Evolutionary conservation across 2,888 invertebrate genomes (phyloP).

Genomic region (Globia sparganii): DNA sequence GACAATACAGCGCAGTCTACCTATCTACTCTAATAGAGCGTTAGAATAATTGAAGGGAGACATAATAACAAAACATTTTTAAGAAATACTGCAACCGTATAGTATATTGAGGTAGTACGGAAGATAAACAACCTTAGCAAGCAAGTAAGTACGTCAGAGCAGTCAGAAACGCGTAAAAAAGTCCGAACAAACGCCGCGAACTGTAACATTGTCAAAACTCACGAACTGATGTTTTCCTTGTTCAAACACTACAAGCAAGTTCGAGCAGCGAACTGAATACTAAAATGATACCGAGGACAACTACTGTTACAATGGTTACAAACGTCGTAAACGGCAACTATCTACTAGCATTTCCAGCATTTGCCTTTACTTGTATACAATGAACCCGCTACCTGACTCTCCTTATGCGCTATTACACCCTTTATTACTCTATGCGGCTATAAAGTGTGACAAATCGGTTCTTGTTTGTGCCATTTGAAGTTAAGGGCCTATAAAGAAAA

Average conservation of each 20-base stretch:
- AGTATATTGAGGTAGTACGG: background rate
- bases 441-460: slow-evolving; percentile 49
- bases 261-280: slow-evolving; percentile 54
- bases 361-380: slow-evolving; percentile 49
- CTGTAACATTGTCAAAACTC: slow-evolving; percentile 47
- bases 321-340: slow-evolving; percentile 50
- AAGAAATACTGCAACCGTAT: background rate
- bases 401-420: slow-evolving; percentile 44
- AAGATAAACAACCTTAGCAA: slow-evolving; percentile 1
- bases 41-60: background rate
- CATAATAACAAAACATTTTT: background rate
- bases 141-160: background rate
- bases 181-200: background rate
- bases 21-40: background rate
- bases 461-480: slow-evolving; percentile 51
- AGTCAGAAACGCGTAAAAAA: slow-evolving; percentile 14
- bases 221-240: slow-evolving; percentile 53
- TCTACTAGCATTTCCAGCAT: slow-evolving; percentile 38
- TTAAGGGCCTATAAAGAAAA: slow-evolving; percentile 41
- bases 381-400: slow-evolving; percentile 46
- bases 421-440: slow-evolving; percentile 46
- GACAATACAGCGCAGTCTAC: background rate
- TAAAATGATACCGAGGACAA: slow-evolving; percentile 47
- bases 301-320: slow-evolving; percentile 35
- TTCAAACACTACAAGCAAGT: slow-evolving; percentile 50